Conservation (phyloP, 2,888 invertebrate species). For the Seira ritae region DNA sequence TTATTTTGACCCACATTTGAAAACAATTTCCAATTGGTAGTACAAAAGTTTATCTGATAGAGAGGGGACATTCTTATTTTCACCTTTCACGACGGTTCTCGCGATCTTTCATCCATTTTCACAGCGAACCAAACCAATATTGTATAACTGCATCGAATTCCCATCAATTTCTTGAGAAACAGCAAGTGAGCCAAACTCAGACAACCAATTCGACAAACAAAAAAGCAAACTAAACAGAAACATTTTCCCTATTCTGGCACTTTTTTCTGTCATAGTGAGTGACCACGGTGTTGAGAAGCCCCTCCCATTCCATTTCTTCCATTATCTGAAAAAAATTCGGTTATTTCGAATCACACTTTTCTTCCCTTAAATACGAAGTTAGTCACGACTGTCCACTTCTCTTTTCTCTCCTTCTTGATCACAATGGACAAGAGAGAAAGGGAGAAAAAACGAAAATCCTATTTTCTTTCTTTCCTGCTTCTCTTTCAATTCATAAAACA, state of each 20-base stretch:
- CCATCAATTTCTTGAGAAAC: neutral
- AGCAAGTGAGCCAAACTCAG: neutral
- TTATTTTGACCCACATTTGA: no score
- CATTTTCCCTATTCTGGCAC: neutral
- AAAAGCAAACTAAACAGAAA: neutral
- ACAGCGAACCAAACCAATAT: neutral
- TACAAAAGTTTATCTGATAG: no score
- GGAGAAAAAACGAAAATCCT: conserved; percentile 8
- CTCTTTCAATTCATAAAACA: neutral
- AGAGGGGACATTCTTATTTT: no score
- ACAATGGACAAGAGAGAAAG: neutral
- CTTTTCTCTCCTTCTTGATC: neutral
- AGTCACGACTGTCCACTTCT: conserved; percentile 16
- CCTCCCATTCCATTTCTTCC: conserved; percentile 10
- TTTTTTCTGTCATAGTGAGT: neutral
- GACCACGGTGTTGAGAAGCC: neutral
- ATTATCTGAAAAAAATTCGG: neutral
- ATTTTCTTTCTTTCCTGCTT: neutral
- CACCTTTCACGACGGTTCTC: no score
- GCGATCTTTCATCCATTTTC: neutral
- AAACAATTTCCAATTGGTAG: no score
- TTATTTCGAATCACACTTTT: conserved; percentile 5
- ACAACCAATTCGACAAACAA: neutral
- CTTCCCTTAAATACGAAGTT: neutral
- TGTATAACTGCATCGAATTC: conserved; percentile 6